Evolutionary conservation across 2,113 vertebrate species (phyloP), one percentile per base, ranked within the genome.

Genomic region (Passerina amoena): DNA sequence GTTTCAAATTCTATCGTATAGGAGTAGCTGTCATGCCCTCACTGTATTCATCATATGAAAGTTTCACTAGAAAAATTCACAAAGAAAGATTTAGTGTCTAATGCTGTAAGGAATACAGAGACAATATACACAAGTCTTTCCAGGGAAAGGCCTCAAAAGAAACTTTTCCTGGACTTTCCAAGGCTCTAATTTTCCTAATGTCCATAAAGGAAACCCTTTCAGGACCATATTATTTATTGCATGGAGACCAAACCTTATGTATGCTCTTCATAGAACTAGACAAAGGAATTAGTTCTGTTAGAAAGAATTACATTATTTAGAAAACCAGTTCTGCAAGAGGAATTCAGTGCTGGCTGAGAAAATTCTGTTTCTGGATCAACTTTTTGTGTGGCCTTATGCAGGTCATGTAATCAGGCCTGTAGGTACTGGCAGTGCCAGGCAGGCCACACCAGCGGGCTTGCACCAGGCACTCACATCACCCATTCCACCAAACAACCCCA

Each of bases 401-500:
- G 48, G n/a, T 53, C n/a, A 33, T 14, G 17, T 53, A 61, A n/a
- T 53, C 28, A 80, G 23, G 50, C 35, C 8, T 21, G n/a, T 14
- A 68, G 42, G 54, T 42, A 53, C 38, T 24, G 56, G 57, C 51
- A 64, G 47, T 12, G 75, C 4, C 3, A 7, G 44, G 47, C 33
- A 50, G 25, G 64, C 18, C 35, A 38, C 54, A 61, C 3, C 35
- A 59, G 14, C 33, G 68, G 4, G 2, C 31, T 21, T 82, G 48
- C 19, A 38, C 30, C 42, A 8, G 16, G 45, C 3, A 0, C 1
- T 2, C 23, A 19, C 33, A 20, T 4, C 37, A 20, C 31, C 51
- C 44, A 47, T 40, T 63, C 12, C 30, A 70, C 20, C 27, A 50
- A 85, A 76, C 30, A 83, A 70, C 27, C 3, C 4, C 30, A 38